Percentiles rank a stretch among this genome's conserved stretches.
Conservation (phyloP, 2,888 invertebrate species). For the Apotomis capreana region DNA sequence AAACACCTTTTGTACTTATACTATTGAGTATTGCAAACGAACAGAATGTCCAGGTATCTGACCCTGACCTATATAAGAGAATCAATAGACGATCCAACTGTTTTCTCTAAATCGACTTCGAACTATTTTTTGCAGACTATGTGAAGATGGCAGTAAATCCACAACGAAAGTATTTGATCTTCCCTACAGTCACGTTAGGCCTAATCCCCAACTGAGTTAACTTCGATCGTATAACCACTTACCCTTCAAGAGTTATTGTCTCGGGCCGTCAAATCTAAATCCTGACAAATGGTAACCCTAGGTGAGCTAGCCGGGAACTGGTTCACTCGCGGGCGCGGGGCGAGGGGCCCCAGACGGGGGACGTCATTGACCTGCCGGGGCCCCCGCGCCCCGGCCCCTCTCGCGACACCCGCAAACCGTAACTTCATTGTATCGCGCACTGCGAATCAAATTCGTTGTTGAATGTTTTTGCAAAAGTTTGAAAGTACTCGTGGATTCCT, state of each 20-base stretch:
- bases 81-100: background rate
- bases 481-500: slow-evolving; percentile 19
- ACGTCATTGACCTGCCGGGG: slow-evolving; percentile 78
- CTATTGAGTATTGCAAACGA: too few relatives aligned
- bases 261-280: slow-evolving; percentile 31
- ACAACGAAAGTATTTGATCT: background rate
- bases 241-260: slow-evolving; percentile 22
- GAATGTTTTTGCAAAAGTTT: slow-evolving; percentile 57
- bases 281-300: slow-evolving; percentile 38
- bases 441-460: slow-evolving; percentile 74
- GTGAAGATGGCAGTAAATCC: background rate
- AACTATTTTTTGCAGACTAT: background rate
- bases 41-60: background rate
- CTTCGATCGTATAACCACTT: slow-evolving; percentile 14
- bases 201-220: slow-evolving; percentile 6
- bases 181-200: background rate
- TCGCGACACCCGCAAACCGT: slow-evolving; percentile 71
- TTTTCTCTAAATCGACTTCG: background rate
- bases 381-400: slow-evolving; percentile 54
- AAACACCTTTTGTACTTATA: too few relatives aligned
- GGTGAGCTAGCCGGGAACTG: slow-evolving; percentile 69
- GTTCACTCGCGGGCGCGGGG: slow-evolving; percentile 57
- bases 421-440: slow-evolving; percentile 74
- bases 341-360: slow-evolving; percentile 72
- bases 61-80: background rate